phyloP scores from a whole-genome alignment of 1,140 invertebrate species.

The Apis cerana region DNA sequence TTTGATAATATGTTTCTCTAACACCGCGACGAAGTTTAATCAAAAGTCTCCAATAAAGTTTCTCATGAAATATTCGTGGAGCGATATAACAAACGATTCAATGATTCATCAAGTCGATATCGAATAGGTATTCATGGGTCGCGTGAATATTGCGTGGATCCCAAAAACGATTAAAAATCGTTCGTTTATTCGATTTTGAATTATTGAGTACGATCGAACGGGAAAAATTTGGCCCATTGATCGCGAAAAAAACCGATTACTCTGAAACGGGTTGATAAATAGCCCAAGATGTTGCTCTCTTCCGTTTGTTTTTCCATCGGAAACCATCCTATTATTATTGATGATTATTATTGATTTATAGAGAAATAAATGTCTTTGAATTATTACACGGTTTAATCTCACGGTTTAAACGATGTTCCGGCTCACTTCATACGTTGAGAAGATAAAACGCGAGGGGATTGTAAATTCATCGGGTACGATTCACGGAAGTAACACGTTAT shows the following conservation, averaged over 20 bases:
- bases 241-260: slow-evolving; percentile 18
- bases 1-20: too few species aligned
- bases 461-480: background rate
- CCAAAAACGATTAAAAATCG: background rate
- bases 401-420: background rate
- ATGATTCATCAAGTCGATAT: too few species aligned
- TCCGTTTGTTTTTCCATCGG: background rate
- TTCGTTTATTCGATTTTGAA: slow-evolving; percentile 6
- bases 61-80: too few species aligned
- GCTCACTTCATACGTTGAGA: background rate
- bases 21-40: too few species aligned
- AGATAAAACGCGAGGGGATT: background rate
- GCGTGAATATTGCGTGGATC: background rate
- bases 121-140: too few species aligned
- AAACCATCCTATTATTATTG: background rate
- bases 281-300: background rate
- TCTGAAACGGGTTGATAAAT: slow-evolving; percentile 16
- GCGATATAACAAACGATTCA: too few species aligned
- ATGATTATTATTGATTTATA: slow-evolving; percentile 26
- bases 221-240: slow-evolving; percentile 16
- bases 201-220: background rate
- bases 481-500: background rate
- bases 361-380: slow-evolving; percentile 27
- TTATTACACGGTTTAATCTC: slow-evolving; percentile 16
- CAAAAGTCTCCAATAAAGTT: too few species aligned